Base-by-base conservation (phyloP, 2,888 invertebrate species). In the Poecilus cupreus region DNA sequence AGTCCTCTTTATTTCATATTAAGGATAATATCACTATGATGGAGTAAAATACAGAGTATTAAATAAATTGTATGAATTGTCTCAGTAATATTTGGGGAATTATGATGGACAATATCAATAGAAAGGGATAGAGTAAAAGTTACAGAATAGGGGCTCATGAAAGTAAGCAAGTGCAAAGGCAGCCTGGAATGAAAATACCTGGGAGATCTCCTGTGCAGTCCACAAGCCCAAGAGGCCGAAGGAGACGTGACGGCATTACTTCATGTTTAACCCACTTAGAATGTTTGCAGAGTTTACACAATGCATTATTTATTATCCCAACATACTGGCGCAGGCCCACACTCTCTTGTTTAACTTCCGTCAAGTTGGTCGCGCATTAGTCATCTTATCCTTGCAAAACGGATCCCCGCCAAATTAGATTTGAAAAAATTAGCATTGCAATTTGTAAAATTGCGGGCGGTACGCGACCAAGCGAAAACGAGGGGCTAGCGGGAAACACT, bases 371-470 rank as follows among this genome's bases (percentile, higher is more conserved):
- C 22, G 13, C 22, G 60, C 80, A 81, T 81, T 81, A 75, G 74
- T 81, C 81, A 60, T 81, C 81, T 81, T 60, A 75, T 81, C 80
- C 80, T 68, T 37, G 64, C 64, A 68, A 68, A 68, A 68, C 64
- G 80, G 80, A 72, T 80, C 75, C 74, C 39, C 60, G 75, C 22
- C 72, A 81, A 81, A 81, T 81, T 81, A 81, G 81, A 81, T 81
- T 81, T 81, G 81, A 75, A 81, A 81, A 81, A 81, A 81, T 81
- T 81, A 81, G 81, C 81, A 81, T 81, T 81, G 81, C 81, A 81
- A 81, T 81, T 75, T 81, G 75, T 75, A 81, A 81, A 75, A 81
- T 81, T 75, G 75, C 70, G 72, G 80, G 18, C 54, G 54, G 80
- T 20, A 51, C 68, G 78, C 43, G 49, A 26, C 24, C 75, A 43